Evolutionary conservation across 2,113 vertebrate species (phyloP).

Genomic region (Mugil cephalus): DNA sequence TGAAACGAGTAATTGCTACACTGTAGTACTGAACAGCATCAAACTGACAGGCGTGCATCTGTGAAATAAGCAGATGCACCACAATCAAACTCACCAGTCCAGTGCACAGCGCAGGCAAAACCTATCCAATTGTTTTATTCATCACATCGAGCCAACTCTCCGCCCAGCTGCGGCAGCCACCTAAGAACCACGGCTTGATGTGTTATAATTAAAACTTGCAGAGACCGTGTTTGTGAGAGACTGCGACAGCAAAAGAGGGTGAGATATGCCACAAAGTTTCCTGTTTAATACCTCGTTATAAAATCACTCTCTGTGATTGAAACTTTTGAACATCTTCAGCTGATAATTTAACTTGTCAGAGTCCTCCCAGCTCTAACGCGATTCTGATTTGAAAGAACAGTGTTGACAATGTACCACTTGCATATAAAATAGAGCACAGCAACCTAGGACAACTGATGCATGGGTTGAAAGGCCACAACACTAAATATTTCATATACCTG

Average conservation of each 20-base stretch:
- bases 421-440: slow-evolving; percentile 30
- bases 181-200: slow-evolving; percentile 33
- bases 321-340: slow-evolving; percentile 30
- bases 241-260: background rate
- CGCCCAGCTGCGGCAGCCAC: slow-evolving; percentile 25
- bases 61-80: background rate
- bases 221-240: slow-evolving; percentile 15
- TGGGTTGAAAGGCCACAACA: slow-evolving; percentile 42
- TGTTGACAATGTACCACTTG: background rate
- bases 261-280: slow-evolving; percentile 32
- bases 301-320: slow-evolving; percentile 45
- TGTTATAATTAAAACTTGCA: slow-evolving; percentile 67
- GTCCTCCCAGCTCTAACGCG: background rate
- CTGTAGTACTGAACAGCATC: background rate
- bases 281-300: slow-evolving; percentile 25
- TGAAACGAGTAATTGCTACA: background rate
- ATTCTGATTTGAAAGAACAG: slow-evolving; percentile 2
- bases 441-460: slow-evolving; percentile 25
- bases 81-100: background rate
- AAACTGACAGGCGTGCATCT: background rate
- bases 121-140: slow-evolving; percentile 12
- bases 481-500: slow-evolving; percentile 62
- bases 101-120: slow-evolving; percentile 3
- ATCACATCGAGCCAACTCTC: slow-evolving; percentile 35
- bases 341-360: slow-evolving; percentile 48